Conservation (phyloP, 2,888 invertebrate genomes). For the Oscheius myriophilus region DNA sequence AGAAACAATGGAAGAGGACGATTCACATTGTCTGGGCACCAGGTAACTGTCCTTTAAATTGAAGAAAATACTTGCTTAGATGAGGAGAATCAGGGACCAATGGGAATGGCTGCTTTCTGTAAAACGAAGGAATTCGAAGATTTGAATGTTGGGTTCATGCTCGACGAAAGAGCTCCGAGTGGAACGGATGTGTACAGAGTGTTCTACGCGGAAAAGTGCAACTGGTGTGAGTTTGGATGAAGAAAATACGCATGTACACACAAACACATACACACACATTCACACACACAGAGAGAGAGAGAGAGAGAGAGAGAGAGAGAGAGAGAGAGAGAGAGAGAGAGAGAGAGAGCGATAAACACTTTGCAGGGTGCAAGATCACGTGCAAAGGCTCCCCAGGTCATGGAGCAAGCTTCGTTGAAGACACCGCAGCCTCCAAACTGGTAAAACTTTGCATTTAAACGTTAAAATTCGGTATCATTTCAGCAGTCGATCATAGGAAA, state of each 20-base stretch:
- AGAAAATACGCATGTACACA: too few relatives aligned
- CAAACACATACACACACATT: too few relatives aligned
- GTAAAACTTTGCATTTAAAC: slow-evolving; percentile 32
- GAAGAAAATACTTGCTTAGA: slow-evolving; percentile 75
- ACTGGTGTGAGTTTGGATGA: slow-evolving; percentile 81
- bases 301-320: too few relatives aligned
- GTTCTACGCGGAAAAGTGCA: slow-evolving; percentile 77
- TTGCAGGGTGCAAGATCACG: slow-evolving; percentile 80
- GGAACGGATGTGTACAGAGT: slow-evolving; percentile 71
- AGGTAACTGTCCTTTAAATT: slow-evolving; percentile 73
- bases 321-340: too few relatives aligned
- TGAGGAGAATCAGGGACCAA: slow-evolving; percentile 86
- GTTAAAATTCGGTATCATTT: not conserved
- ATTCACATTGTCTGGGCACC: slow-evolving; percentile 81
- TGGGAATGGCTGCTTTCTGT: slow-evolving; percentile 84
- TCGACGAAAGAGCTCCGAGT: slow-evolving; percentile 82
- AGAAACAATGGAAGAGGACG: slow-evolving; percentile 76
- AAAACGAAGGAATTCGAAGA: slow-evolving; percentile 80
- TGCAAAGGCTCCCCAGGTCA: slow-evolving; percentile 86
- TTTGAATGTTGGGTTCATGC: slow-evolving; percentile 84
- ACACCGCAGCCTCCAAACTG: slow-evolving; percentile 77
- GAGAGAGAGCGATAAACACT: too few relatives aligned
- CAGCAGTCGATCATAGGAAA: slow-evolving; percentile 55
- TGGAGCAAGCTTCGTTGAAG: slow-evolving; percentile 83
- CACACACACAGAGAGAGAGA: too few relatives aligned